These are phyloP conservation scores for Emydura subglobosa DNA, from an alignment of 2,113 vertebrate species.

Conservation along the genomic window DNA sequence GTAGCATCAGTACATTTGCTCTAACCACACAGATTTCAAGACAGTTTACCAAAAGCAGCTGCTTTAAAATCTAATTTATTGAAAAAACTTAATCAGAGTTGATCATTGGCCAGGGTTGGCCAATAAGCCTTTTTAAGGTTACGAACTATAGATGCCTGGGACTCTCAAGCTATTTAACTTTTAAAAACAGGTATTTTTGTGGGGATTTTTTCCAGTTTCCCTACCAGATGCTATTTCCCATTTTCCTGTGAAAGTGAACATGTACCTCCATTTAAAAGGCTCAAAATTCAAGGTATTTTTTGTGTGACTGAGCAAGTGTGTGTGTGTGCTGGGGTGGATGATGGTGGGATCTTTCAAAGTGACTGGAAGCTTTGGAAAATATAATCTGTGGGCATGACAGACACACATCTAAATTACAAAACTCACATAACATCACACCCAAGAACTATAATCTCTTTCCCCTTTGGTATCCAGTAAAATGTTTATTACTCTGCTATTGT, in stretches of 20 bases:
- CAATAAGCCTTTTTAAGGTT: background rate
- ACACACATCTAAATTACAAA: background rate
- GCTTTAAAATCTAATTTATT: background rate
- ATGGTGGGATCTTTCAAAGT: background rate
- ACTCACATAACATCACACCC: background rate
- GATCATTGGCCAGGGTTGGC: background rate
- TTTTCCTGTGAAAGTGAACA: background rate
- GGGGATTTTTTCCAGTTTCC: background rate
- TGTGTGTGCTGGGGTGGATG: background rate
- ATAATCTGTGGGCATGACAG: background rate
- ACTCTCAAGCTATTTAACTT: background rate
- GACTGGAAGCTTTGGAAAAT: background rate
- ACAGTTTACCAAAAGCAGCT: background rate
- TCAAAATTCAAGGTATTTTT: background rate
- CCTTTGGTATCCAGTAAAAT: background rate
- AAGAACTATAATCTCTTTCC: background rate
- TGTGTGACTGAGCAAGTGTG: background rate
- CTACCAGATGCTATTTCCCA: background rate
- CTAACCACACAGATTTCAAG: background rate
- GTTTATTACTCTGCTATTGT: background rate
- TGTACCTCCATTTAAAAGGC: background rate
- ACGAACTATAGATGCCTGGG: background rate
- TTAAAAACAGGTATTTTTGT: background rate
- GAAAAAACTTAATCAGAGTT: background rate
- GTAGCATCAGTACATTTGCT: background rate